Percentiles rank a stretch among this genome's conserved stretches.
phyloP scores from a whole-genome alignment of 1,140 invertebrate species.

The Argopecten irradians region DNA sequence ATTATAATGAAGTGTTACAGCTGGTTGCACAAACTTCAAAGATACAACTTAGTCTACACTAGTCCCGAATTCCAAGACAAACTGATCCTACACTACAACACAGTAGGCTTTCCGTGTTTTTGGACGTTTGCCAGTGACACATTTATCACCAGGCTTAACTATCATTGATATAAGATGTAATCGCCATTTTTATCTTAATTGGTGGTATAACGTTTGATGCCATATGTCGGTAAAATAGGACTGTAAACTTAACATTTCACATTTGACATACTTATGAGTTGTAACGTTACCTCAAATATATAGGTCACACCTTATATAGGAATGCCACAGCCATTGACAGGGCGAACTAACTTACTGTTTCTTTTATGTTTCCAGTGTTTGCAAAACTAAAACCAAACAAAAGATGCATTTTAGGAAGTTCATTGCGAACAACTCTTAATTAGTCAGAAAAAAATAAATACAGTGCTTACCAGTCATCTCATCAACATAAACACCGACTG shows the following conservation, averaged over 20 bases:
- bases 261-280: not conserved
- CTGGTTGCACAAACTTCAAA: conserved; percentile 16
- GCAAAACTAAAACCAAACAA: not conserved
- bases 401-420: not conserved
- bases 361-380: not conserved
- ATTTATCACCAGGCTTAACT: conserved; percentile 23
- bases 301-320: conserved; percentile 15
- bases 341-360: conserved; percentile 23
- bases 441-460: not conserved
- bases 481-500: not conserved
- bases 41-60: not conserved
- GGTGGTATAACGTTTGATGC: not conserved
- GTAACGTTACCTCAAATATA: not conserved
- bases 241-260: not conserved
- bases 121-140: not conserved
- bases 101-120: not conserved
- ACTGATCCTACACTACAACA: no score
- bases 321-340: no score
- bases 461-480: not conserved
- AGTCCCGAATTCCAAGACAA: not conserved
- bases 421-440: not conserved
- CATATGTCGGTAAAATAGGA: not conserved
- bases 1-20: conserved; percentile 9
- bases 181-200: not conserved
- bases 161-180: not conserved